A percentile compares a stretch with the other conserved stretches of the same genome.
Conservation (phyloP, 2,888 invertebrate species). For the Hypomecis atomaria region DNA sequence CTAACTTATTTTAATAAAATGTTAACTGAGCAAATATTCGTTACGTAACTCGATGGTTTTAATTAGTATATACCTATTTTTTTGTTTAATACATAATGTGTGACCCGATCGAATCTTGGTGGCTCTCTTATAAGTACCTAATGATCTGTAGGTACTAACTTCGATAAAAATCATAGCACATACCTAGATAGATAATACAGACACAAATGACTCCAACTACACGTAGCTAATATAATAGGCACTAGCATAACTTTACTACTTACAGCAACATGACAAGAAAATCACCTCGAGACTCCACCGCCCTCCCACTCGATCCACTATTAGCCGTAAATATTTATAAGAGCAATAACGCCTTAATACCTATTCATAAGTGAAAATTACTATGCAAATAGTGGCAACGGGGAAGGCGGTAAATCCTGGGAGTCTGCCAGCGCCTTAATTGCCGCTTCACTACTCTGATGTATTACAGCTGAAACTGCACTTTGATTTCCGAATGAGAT, state of each 20-base stretch:
- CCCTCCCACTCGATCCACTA: slow-evolving; percentile 64
- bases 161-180: no score
- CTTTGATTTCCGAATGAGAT: slow-evolving; percentile 22
- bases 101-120: no score
- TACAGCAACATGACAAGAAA: slow-evolving; percentile 72
- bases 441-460: slow-evolving; percentile 51
- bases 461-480: slow-evolving; percentile 30
- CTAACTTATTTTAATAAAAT: no score
- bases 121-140: no score
- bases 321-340: slow-evolving; percentile 81
- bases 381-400: slow-evolving; percentile 80
- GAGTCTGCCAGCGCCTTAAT: slow-evolving; percentile 69
- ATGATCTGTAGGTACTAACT: no score
- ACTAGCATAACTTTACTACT: slow-evolving; percentile 47
- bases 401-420: slow-evolving; percentile 71
- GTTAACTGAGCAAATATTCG: no score
- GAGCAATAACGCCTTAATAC: slow-evolving; percentile 79
- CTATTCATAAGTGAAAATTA: slow-evolving; percentile 85
- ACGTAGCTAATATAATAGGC: no score
- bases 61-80: no score
- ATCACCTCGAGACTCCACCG: slow-evolving; percentile 60
- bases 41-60: no score
- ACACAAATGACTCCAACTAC: no score
- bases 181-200: no score
- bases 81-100: no score